These are phyloP conservation scores for Polyommatus icarus DNA, from an alignment of 2,888 invertebrate genomes.

Conservation along the genomic window DNA sequence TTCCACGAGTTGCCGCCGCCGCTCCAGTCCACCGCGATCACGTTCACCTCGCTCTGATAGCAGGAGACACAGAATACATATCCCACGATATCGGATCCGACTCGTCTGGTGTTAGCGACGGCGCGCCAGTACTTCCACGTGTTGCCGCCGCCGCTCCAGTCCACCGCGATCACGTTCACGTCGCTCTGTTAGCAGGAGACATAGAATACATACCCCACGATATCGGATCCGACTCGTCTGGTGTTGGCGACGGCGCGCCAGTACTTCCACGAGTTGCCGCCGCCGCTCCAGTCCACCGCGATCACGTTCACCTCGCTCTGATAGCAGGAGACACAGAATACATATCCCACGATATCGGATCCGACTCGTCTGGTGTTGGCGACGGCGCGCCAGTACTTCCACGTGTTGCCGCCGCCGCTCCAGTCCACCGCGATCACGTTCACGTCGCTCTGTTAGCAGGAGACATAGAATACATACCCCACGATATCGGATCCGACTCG, in stretches of 20 bases:
- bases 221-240: conserved; percentile 76
- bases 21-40: conserved; percentile 84
- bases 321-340: not conserved
- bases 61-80: conserved; percentile 45
- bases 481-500: conserved; percentile 78
- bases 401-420: conserved; percentile 81
- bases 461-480: conserved; percentile 54
- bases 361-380: conserved; percentile 81
- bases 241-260: conserved; percentile 82
- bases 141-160: conserved; percentile 83
- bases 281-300: conserved; percentile 83
- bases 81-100: conserved; percentile 78
- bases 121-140: conserved; percentile 83
- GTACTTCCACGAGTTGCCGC: conserved; percentile 82
- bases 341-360: conserved; percentile 73
- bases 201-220: conserved; percentile 62
- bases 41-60: too few relatives aligned
- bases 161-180: conserved; percentile 82
- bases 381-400: conserved; percentile 82
- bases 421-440: conserved; percentile 83
- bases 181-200: too few relatives aligned
- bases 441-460: too few relatives aligned
- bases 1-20: conserved; percentile 82
- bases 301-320: too few relatives aligned
- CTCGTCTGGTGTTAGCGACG: conserved; percentile 79